phyloP scores from a whole-genome alignment of 2,113 vertebrate genomes.

The Anoura caudifer region DNA sequence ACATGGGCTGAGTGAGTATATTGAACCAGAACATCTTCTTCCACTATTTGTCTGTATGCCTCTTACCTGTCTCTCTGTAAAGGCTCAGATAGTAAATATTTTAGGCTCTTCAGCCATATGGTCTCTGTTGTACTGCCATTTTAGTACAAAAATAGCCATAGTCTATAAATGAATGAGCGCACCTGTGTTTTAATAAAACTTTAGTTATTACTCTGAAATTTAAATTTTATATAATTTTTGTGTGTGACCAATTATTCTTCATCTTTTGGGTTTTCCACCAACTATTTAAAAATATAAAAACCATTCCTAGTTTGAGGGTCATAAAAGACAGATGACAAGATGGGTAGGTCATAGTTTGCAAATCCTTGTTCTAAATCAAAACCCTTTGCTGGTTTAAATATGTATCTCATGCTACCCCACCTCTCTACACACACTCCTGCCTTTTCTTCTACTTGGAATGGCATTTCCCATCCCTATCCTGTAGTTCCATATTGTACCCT shows the following conservation, averaged over 20 bases:
- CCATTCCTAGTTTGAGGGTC: not conserved
- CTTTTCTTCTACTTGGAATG: not conserved
- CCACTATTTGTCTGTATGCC: not conserved
- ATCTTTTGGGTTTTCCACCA: not conserved
- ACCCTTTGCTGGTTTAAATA: not conserved
- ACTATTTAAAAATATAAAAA: conserved; percentile 10
- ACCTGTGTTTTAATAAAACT: not conserved
- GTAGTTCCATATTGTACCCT: not conserved
- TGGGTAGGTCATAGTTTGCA: not conserved
- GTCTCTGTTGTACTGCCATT: not conserved
- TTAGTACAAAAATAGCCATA: not conserved
- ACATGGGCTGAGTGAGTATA: not conserved
- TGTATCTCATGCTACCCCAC: too few species aligned
- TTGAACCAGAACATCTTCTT: not conserved
- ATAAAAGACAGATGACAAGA: not conserved
- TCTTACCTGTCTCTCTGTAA: not conserved
- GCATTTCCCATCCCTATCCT: not conserved
- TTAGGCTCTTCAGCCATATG: not conserved
- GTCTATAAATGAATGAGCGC: not conserved
- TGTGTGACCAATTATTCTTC: not conserved
- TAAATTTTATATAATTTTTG: not conserved
- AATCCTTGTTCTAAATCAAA: not conserved
- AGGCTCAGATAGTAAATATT: not conserved
- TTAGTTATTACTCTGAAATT: not conserved
- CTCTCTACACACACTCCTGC: not conserved